Conservation (phyloP, 2,888 invertebrate genomes). For the Chydorus sphaericus region DNA sequence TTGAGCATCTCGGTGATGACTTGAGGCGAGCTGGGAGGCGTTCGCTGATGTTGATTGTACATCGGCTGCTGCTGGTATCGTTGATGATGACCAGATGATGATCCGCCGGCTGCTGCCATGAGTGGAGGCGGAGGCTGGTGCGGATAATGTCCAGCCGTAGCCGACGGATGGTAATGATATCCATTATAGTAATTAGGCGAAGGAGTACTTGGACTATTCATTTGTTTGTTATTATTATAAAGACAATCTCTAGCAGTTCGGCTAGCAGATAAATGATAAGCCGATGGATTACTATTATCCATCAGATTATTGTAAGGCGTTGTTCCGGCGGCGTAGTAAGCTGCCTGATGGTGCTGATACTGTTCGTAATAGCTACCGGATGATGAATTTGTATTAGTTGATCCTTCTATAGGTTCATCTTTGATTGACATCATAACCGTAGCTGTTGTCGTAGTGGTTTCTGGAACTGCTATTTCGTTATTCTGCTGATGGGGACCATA, state of each 20-base stretch:
- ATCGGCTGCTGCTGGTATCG: not conserved
- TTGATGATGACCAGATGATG: not conserved
- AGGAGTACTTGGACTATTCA: not conserved
- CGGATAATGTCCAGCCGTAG: not conserved
- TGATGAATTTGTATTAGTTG: too few species aligned
- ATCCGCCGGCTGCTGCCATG: not conserved
- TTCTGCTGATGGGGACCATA: too few species aligned
- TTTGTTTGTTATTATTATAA: not conserved
- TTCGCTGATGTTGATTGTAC: not conserved
- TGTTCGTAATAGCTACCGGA: not conserved
- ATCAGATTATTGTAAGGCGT: too few species aligned
- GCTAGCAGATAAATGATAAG: not conserved
- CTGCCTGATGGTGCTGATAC: not conserved
- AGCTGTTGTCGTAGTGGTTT: too few species aligned
- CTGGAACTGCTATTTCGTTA: too few species aligned
- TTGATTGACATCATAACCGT: not conserved
- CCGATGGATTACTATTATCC: too few species aligned
- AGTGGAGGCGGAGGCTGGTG: not conserved
- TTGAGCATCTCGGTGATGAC: not conserved
- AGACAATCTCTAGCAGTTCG: not conserved
- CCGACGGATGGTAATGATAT: not conserved
- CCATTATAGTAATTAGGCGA: not conserved
- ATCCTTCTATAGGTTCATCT: not conserved
- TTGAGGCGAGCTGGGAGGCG: constrained; percentile 1
- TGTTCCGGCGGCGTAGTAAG: too few species aligned